phyloP scores from a whole-genome alignment of 2,113 vertebrate genomes.

The Erpornis zantholeuca region DNA sequence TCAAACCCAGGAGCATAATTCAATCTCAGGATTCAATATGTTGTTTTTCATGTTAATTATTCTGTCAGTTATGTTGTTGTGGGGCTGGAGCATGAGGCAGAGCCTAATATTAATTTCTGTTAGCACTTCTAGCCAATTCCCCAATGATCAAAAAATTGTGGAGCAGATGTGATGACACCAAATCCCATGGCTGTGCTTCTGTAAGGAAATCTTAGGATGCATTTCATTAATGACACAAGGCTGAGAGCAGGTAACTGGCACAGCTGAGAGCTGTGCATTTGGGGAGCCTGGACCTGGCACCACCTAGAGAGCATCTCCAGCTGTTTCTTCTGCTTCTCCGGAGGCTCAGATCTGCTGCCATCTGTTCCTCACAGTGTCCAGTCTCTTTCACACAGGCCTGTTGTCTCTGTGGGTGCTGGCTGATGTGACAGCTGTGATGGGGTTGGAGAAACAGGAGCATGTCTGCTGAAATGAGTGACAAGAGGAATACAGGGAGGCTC shows the following conservation, averaged over 20 bases:
- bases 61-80: not conserved
- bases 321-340: not conserved
- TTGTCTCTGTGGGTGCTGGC: not conserved
- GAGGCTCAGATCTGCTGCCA: not conserved
- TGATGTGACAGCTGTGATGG: not conserved
- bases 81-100: not conserved
- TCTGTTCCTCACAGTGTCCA: not conserved
- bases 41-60: not conserved
- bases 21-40: not conserved
- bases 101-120: not conserved
- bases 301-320: not conserved
- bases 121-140: not conserved
- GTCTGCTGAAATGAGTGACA: not conserved
- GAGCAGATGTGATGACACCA: not conserved
- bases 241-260: fast-evolving
- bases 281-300: not conserved
- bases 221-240: not conserved
- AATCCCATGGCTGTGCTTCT: not conserved
- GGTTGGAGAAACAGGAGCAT: not conserved
- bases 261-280: not conserved
- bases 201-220: too few relatives aligned
- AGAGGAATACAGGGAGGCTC: not conserved
- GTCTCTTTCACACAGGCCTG: not conserved
- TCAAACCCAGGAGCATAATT: not conserved
- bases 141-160: not conserved